A percentile compares a stretch with the other conserved stretches of the same genome.
These are phyloP conservation scores for Thinocorus orbignyianus DNA, from an alignment of 2,113 vertebrate genomes.

Conservation along the genomic window DNA sequence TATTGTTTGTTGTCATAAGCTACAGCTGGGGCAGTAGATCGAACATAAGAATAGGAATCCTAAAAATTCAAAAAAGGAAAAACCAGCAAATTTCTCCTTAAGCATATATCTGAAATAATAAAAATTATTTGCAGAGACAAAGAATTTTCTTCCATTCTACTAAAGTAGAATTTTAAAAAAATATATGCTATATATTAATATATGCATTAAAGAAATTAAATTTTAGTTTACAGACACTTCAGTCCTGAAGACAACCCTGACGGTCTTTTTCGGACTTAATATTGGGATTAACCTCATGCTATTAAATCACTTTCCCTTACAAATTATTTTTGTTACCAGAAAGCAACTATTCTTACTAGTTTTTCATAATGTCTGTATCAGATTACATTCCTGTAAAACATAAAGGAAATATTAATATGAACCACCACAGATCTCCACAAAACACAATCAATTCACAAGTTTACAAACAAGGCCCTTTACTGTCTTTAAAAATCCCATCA, in stretches of 20 bases:
- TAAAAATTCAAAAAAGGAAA: slow-evolving; percentile 56
- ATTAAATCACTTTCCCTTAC: not conserved
- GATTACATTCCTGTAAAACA: not conserved
- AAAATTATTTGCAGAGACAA: not conserved
- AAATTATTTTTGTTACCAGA: not conserved
- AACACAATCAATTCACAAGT: not conserved
- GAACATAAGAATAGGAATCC: slow-evolving; percentile 96
- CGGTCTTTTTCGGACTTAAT: not conserved
- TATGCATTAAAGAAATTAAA: not conserved
- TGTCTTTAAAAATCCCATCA: not conserved
- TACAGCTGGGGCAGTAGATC: slow-evolving; percentile 91
- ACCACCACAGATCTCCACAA: not conserved
- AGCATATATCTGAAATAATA: not conserved
- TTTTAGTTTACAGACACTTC: not conserved
- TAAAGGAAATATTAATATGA: not conserved
- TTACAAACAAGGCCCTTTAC: not conserved
- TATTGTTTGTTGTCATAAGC: slow-evolving; percentile 97
- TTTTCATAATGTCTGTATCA: not conserved
- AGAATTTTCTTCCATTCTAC: not conserved
- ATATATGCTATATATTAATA: not conserved
- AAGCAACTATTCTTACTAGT: not conserved
- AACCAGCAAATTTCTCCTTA: not conserved
- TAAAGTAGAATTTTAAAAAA: not conserved
- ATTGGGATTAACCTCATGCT: not conserved
- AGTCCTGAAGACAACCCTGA: not conserved